Percentiles rank a stretch among this genome's conserved stretches.
Conservation (phyloP, 2,797 vertebrate species). For the Channa striata region DNA sequence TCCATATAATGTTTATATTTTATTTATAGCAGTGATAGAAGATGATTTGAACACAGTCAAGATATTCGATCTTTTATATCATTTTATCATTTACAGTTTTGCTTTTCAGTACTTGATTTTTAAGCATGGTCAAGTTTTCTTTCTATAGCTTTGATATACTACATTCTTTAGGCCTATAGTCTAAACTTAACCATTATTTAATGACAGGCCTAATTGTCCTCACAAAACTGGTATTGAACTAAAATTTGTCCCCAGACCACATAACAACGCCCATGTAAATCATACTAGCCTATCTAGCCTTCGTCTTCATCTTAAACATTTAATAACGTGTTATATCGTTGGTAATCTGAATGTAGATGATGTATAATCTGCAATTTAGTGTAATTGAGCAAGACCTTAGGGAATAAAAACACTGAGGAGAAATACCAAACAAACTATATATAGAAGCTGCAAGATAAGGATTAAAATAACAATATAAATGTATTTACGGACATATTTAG, state of each 20-base stretch:
- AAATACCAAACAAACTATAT: conserved; percentile 40
- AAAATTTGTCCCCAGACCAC: not conserved
- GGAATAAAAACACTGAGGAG: conserved; percentile 39
- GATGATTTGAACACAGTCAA: conserved; percentile 26
- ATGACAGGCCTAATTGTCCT: no score
- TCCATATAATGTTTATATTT: no score
- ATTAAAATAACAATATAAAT: conserved; percentile 70
- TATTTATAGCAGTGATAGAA: conserved; percentile 15
- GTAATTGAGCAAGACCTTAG: conserved; percentile 53
- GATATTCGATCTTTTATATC: no score
- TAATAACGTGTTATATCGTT: conserved; percentile 44
- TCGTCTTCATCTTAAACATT: conserved; percentile 45
- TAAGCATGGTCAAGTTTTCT: no score
- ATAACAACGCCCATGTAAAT: not conserved
- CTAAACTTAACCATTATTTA: no score
- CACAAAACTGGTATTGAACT: no score
- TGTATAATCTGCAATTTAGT: conserved; percentile 44
- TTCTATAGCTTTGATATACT: no score
- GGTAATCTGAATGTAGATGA: conserved; percentile 52
- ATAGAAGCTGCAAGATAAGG: conserved; percentile 54
- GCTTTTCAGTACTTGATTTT: no score
- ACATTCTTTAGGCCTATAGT: no score
- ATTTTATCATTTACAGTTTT: no score
- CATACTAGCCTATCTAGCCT: conserved; percentile 30
- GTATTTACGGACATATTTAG: conserved; percentile 85